These are phyloP conservation scores for Sturmia bella DNA, from an alignment of 2,888 invertebrate genomes.

Conservation along the genomic window DNA sequence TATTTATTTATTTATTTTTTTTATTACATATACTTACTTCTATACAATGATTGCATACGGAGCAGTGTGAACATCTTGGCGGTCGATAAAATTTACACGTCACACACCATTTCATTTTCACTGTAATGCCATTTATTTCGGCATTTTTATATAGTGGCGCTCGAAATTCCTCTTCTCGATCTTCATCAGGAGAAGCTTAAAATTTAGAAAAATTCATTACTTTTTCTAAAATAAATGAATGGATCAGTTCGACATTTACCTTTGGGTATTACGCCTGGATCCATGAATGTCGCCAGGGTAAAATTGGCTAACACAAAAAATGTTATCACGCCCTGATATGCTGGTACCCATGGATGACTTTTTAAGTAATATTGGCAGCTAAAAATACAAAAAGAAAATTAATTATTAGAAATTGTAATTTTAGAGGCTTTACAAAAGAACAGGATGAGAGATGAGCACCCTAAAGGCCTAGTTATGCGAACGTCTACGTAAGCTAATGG, in stretches of 20 bases:
- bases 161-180: slow-evolving; percentile 97
- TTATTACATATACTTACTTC: slow-evolving; percentile 87
- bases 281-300: slow-evolving; percentile 99
- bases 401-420: not conserved
- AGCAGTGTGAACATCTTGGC: slow-evolving; percentile 99
- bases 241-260: slow-evolving; percentile 84
- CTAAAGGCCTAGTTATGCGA: too few species aligned
- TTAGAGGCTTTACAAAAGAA: not conserved
- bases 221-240: slow-evolving; percentile 11
- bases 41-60: slow-evolving; percentile 99
- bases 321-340: slow-evolving; percentile 96
- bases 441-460: not conserved
- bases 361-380: slow-evolving; percentile 94
- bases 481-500: too few species aligned
- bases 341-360: slow-evolving; percentile 93
- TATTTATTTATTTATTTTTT: not conserved
- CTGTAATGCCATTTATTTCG: slow-evolving; percentile 98
- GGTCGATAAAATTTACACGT: slow-evolving; percentile 99
- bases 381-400: slow-evolving; percentile 74
- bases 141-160: slow-evolving; percentile 98
- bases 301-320: slow-evolving; percentile 99
- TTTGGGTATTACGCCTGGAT: slow-evolving; percentile 99
- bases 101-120: slow-evolving; percentile 99
- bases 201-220: slow-evolving; percentile 56
- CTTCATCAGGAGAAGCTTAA: slow-evolving; percentile 96